Evolutionary conservation across 2,113 vertebrate genomes (phyloP).

Genomic region (Regulus satrapa): DNA sequence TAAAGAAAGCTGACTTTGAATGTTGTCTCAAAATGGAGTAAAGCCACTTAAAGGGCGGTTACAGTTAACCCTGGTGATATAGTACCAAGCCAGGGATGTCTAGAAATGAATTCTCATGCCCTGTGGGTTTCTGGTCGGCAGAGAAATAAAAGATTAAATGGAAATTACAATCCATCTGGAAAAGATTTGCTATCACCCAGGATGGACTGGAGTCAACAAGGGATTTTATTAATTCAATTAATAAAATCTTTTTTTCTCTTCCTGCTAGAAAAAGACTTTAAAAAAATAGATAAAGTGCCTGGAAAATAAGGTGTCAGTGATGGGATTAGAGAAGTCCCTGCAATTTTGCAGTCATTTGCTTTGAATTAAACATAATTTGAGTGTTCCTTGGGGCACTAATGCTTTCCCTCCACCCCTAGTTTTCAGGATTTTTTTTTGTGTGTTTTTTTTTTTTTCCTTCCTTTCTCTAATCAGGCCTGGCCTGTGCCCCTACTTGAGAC

Average conservation of each 20-base stretch:
- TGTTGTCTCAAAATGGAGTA: background rate
- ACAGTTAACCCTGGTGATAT: background rate
- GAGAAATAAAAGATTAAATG: background rate
- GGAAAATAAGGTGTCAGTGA: slow-evolving; percentile 13
- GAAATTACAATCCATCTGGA: slow-evolving; percentile 42
- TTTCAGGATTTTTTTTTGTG: background rate
- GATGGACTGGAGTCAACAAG: slow-evolving; percentile 26
- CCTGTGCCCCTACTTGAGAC: background rate
- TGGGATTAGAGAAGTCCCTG: slow-evolving; percentile 11
- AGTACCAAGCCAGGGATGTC: background rate
- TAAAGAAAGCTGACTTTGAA: background rate
- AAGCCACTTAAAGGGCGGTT: background rate
- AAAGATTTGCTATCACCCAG: slow-evolving; percentile 42
- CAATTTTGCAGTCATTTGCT: slow-evolving; percentile 9
- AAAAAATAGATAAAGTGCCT: background rate
- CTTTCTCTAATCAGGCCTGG: background rate
- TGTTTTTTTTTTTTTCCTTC: background rate
- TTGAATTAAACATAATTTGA: background rate
- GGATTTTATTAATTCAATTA: slow-evolving; percentile 59
- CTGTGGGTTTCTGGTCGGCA: background rate
- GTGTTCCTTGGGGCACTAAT: background rate
- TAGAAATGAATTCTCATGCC: background rate
- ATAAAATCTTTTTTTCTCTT: slow-evolving; percentile 21
- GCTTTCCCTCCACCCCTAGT: background rate
- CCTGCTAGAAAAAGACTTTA: background rate